Base-by-base conservation (phyloP, 2,797 vertebrate genomes). In the Yasuhikotakia modesta region DNA sequence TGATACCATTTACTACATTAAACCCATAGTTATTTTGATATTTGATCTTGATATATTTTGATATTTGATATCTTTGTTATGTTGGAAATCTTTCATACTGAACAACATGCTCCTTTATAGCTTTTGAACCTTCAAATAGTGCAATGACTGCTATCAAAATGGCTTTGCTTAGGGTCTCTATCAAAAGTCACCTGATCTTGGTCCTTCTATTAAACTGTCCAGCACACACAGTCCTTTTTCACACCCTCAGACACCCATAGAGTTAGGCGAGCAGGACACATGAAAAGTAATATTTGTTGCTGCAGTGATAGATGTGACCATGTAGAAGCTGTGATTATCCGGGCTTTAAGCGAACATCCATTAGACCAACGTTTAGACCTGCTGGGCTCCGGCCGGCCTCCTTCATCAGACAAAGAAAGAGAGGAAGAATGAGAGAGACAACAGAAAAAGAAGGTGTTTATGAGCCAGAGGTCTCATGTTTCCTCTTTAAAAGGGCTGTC, bases 81-180 rank as follows among this genome's bases (percentile, higher is more conserved):
- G 12, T 70, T 21, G 53, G 13, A 12, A n/a, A 27, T 2, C 39
- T 30, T 5, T 30, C 3, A 57, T 12, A 11, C 50, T 58, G 12
- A 12, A 2, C 21, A 57, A 22, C 39, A 13, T 57, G 12, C 13
- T 27, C 24, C 13, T 60, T 92, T 91, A 91, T 89, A 89, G 86
- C 90, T 91, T 43, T 86, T 87, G 84, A 87, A 68, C 69, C 85
- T 91, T 91, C 87, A 89, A 90, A 92, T 91, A 92, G 90, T 92
- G 89, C 81, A 83, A 87, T 21, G 86, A 90, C 82, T 46, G 77
- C 82, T 85, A 87, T 90, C 79, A 80, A 91, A 92, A 92, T 91
- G 82, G 90, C 87, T 90, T 92, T 88, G 88, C 88, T 90, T 89
- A 87, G 85, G 91, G 90, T 90, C 63, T 82, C 83, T 85, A 81